These are phyloP conservation scores for Ctenochaetus hawaiiensis DNA, from an alignment of 2,797 vertebrate genomes.

Conservation along the genomic window DNA sequence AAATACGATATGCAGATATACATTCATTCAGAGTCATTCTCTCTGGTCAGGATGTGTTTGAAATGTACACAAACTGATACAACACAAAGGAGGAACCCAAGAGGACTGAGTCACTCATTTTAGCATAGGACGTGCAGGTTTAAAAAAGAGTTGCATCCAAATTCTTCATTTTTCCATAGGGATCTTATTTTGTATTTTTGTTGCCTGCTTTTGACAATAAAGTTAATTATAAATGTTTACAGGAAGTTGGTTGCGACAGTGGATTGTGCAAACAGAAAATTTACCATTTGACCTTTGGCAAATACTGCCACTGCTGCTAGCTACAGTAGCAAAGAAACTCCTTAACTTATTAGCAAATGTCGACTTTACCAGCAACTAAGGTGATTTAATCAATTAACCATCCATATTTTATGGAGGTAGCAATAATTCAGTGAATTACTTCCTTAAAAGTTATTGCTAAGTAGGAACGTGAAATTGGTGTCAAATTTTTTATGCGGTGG, in stretches of 20 bases:
- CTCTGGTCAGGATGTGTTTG: not conserved
- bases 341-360: not conserved
- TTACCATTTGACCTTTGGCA: not conserved
- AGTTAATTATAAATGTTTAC: not conserved
- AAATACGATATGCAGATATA: not conserved
- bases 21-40: not conserved
- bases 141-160: too few relatives aligned
- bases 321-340: not conserved
- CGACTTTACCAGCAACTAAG: not conserved
- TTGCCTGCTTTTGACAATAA: not conserved
- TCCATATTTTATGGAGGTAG: not conserved
- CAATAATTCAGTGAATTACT: not conserved
- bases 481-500: not conserved
- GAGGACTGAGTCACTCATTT: not conserved
- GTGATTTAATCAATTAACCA: not conserved
- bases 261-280: not conserved
- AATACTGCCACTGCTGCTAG: not conserved
- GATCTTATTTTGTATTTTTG: not conserved
- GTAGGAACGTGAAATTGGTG: not conserved
- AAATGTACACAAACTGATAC: slow-evolving; percentile 12
- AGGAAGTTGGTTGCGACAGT: not conserved
- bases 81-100: not conserved
- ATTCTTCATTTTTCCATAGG: too few relatives aligned
- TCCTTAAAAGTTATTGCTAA: not conserved
- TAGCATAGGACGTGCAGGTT: too few relatives aligned